These are phyloP conservation scores for Coranthus polyacanthus DNA, from an alignment of 2,797 vertebrate genomes.

Conservation along the genomic window DNA sequence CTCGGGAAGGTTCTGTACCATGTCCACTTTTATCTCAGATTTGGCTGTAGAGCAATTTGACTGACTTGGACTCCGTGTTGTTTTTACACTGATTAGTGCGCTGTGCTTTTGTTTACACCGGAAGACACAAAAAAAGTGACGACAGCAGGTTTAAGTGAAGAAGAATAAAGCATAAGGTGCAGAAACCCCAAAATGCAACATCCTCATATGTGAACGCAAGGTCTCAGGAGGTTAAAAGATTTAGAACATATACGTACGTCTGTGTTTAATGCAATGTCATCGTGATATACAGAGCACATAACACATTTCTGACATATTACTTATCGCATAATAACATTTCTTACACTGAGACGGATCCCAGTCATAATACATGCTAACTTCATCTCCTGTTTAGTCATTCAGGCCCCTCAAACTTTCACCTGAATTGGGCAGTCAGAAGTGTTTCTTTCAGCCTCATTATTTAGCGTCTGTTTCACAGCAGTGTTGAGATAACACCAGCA, in stretches of 20 bases:
- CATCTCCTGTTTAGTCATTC: conserved; percentile 56
- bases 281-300: not conserved
- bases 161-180: no score
- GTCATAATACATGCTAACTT: conserved; percentile 47
- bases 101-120: no score
- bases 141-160: no score
- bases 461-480: conserved; percentile 43
- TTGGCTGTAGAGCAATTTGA: no score
- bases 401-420: conserved; percentile 41
- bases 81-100: no score
- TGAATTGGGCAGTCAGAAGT: conserved; percentile 23
- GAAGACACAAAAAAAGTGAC: no score
- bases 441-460: conserved; percentile 34
- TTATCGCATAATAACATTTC: conserved; percentile 35
- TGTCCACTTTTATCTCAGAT: no score
- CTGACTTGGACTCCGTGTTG: no score
- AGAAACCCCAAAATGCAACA: no score
- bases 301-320: conserved; percentile 26
- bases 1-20: no score
- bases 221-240: no score
- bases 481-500: conserved; percentile 25
- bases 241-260: not conserved
- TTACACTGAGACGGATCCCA: conserved; percentile 31
- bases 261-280: not conserved
- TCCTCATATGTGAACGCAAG: no score